Evolutionary conservation across 2,797 vertebrate species (phyloP).

Genomic region (Poecilia gillii): DNA sequence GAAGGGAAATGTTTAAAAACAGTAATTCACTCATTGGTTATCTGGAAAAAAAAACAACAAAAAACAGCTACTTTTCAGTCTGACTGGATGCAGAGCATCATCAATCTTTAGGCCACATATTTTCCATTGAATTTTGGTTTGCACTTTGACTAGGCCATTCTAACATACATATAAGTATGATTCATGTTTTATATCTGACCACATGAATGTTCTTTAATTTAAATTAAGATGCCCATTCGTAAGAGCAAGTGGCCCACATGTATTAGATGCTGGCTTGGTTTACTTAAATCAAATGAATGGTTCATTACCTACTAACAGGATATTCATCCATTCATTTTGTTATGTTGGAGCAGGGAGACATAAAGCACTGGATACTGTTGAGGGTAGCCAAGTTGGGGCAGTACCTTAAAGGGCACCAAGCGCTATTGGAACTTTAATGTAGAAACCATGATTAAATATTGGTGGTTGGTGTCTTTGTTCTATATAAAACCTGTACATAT

Average conservation of each 20-base stretch:
- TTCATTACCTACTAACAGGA: neutral
- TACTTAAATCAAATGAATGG: neutral
- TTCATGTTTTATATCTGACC: neutral
- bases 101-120: neutral
- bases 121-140: neutral
- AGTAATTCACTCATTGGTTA: neutral
- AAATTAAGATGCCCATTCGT: neutral
- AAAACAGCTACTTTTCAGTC: neutral
- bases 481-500: neutral
- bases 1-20: neutral
- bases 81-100: neutral
- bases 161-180: neutral
- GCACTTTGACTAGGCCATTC: neutral
- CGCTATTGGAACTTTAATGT: neutral
- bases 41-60: neutral
- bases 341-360: neutral
- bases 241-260: neutral
- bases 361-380: neutral
- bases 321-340: neutral
- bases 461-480: neutral
- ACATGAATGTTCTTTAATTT: neutral
- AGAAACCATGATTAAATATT: neutral
- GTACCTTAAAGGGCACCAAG: neutral
- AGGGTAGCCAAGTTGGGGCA: neutral
- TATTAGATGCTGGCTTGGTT: neutral